Conservation (phyloP, 2,113 vertebrate genomes). For the Coracopsis vasa region DNA sequence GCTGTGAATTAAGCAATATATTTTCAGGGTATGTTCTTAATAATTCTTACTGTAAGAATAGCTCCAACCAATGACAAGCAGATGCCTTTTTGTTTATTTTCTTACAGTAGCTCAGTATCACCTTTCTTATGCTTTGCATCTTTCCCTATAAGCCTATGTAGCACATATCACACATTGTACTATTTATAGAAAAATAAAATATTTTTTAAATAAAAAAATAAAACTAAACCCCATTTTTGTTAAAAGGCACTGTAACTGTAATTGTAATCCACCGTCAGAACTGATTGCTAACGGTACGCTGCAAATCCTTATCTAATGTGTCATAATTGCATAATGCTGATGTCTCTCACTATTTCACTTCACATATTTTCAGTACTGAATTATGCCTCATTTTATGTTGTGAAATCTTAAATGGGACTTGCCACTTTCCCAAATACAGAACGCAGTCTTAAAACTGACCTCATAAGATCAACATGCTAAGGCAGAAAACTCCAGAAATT, state of each 20-base stretch:
- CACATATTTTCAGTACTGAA: constrained; percentile 26
- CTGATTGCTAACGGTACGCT: constrained; percentile 64
- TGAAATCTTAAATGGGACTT: constrained; percentile 67
- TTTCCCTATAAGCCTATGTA: neutral
- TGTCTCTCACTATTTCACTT: constrained; percentile 58
- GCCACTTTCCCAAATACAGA: constrained; percentile 67
- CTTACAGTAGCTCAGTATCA: neutral
- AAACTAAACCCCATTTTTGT: neutral
- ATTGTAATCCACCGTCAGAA: constrained; percentile 60
- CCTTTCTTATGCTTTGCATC: neutral
- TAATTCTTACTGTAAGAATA: neutral
- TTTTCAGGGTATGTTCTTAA: neutral
- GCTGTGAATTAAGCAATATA: neutral
- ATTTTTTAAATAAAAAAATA: neutral
- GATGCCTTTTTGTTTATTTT: neutral
- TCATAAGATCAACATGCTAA: neutral
- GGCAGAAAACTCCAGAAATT: neutral
- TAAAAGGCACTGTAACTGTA: constrained; percentile 10
- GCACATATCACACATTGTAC: neutral
- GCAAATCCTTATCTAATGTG: constrained; percentile 73
- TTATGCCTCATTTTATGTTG: constrained; percentile 57
- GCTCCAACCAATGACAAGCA: neutral
- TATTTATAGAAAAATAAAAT: neutral
- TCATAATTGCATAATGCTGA: constrained; percentile 72
- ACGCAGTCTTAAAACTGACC: constrained; percentile 39